Percentiles rank a stretch among this genome's conserved stretches.
These are phyloP conservation scores for Drosophila tsacasi DNA, from an alignment of 1,140 invertebrate species.

Conservation along the genomic window DNA sequence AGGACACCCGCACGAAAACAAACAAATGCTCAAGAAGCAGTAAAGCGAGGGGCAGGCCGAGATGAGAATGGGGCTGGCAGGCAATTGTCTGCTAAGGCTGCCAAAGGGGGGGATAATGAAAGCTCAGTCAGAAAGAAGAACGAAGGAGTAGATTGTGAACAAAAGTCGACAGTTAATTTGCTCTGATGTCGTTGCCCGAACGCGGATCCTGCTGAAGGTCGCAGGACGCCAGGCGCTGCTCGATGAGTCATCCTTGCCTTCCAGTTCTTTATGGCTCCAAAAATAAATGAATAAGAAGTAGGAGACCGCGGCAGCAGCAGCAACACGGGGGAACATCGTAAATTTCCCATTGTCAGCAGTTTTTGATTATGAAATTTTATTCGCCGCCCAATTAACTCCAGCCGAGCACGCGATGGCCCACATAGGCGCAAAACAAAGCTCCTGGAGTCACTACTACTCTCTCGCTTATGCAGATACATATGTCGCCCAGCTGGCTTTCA, in stretches of 20 bases:
- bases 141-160: constrained; percentile 28
- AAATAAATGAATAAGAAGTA: constrained; percentile 33
- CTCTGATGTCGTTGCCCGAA: constrained; percentile 25
- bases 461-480: constrained; percentile 25
- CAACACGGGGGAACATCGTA: constrained; percentile 43
- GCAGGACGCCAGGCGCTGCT: constrained; percentile 10
- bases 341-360: constrained; percentile 62
- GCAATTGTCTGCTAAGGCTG: constrained; percentile 52
- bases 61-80: constrained; percentile 11
- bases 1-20: constrained; percentile 60
- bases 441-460: neutral
- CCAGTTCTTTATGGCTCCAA: constrained; percentile 51
- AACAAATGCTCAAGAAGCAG: constrained; percentile 48
- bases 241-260: constrained; percentile 62
- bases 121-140: constrained; percentile 11
- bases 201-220: constrained; percentile 63
- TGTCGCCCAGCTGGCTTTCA: constrained; percentile 22
- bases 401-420: constrained; percentile 71
- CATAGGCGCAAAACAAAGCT: constrained; percentile 32
- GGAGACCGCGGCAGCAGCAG: constrained; percentile 23
- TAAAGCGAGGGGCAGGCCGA: neutral
- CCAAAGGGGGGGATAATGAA: constrained; percentile 28
- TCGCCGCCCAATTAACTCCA: constrained; percentile 70
- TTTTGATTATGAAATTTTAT: constrained; percentile 77
- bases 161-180: constrained; percentile 65